Conservation (phyloP, 1,140 invertebrate species). For the Melanaphis sacchari region DNA sequence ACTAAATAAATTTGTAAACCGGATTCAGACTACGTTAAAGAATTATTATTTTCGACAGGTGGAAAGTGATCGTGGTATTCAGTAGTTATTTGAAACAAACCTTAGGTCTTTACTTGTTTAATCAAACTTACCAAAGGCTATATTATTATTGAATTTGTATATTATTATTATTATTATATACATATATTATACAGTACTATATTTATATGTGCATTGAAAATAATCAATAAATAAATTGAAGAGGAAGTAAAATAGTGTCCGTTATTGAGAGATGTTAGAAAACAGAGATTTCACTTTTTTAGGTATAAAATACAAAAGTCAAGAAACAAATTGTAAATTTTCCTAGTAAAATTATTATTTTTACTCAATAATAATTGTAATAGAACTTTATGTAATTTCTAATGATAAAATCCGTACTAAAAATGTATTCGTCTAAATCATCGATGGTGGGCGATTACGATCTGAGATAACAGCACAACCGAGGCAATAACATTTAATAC, state of each 20-base stretch:
- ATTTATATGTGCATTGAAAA: background rate
- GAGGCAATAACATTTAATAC: conserved; percentile 10
- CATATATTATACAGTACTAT: background rate
- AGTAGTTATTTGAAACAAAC: background rate
- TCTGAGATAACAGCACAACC: background rate
- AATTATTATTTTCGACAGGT: background rate
- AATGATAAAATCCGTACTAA: background rate
- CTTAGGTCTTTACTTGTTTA: background rate
- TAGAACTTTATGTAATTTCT: background rate
- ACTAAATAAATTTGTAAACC: background rate
- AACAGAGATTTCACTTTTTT: background rate
- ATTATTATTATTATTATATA: background rate
- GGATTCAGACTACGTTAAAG: background rate
- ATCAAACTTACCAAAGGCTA: background rate
- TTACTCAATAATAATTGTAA: background rate
- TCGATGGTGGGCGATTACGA: background rate
- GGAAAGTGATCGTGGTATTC: background rate
- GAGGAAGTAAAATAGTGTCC: background rate
- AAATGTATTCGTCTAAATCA: background rate
- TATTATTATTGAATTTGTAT: background rate
- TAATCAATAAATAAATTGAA: background rate
- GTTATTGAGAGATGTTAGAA: background rate
- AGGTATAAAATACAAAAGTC: background rate
- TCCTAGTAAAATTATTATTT: background rate
- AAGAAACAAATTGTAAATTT: background rate